Conservation (phyloP, 2,797 vertebrate species). For the Valencia hispanica region DNA sequence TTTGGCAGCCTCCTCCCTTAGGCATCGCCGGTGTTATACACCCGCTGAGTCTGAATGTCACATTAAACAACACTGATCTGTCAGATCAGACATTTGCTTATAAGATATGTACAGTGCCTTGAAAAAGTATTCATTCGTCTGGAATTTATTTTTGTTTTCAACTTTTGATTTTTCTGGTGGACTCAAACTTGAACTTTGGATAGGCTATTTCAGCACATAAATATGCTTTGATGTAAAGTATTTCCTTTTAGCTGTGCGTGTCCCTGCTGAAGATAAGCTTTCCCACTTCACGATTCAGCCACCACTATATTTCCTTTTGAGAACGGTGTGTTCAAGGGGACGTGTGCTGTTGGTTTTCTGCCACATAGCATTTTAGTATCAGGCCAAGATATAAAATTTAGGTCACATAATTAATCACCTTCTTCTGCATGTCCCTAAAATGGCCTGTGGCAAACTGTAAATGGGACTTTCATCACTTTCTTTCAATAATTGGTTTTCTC, state of each 20-base stretch:
- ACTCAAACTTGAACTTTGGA: background rate
- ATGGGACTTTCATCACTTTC: background rate
- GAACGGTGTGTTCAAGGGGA: background rate
- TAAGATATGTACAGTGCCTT: constrained; percentile 9
- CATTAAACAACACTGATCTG: constrained; percentile 64
- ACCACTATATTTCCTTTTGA: too few relatives aligned
- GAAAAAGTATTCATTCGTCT: background rate
- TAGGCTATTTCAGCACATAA: background rate
- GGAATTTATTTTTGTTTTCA: background rate
- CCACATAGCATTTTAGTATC: background rate
- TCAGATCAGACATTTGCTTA: constrained; percentile 34
- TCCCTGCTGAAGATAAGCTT: too few relatives aligned
- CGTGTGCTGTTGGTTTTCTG: background rate
- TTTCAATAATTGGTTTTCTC: background rate
- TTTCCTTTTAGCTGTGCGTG: too few relatives aligned
- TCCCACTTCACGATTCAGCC: too few relatives aligned
- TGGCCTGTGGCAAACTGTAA: background rate
- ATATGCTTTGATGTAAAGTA: background rate
- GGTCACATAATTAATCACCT: background rate
- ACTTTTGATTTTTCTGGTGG: background rate
- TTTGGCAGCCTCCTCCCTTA: constrained; percentile 55
- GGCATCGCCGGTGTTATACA: constrained; percentile 28
- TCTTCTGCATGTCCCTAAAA: background rate
- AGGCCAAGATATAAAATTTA: background rate
- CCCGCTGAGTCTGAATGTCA: constrained; percentile 45